Evolutionary conservation across 2,113 vertebrate genomes (phyloP), one percentile per base, ranked within the genome.

Genomic region (Sigmodon hispidus): DNA sequence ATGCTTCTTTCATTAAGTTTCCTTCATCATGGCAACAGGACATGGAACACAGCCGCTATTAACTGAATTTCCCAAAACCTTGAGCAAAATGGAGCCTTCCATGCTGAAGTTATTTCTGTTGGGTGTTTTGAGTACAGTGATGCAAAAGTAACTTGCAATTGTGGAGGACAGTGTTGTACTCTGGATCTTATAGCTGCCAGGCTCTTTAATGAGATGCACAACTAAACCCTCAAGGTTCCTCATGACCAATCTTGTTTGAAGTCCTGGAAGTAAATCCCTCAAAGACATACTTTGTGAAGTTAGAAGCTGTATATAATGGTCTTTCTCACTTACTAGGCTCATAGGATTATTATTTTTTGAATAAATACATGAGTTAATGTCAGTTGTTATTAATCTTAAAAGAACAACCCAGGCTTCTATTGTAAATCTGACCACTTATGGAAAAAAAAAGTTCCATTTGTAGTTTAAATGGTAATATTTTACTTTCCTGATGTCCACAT

Each of bases 401-500:
- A 50, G 85, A 86, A 81, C 34, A 92, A 70, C 3, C 34, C 21
- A 48, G 55, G 15, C 75, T 92, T 76, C 75, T 67, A 85, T 77
- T 77, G 87, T 59, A 95, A 70, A 90, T 92, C 91, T 36, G 75
- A 75, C 93, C 81, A 70, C 48, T 90, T 93, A 40, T 21, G 13
- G 69, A 52, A 48, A 95, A 73, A 96, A 90, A 69, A 76, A 65
- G 29, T 72, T 87, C 55, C 43, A 92, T 95, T 90, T 95, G 95
- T 90, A 76, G 6, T 93, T 92, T 97, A 93, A 95, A 94, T 94
- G 90, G 81, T 96, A 97, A 92, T 87, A 95, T 93, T 96, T 96
- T 87, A 90, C 48, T 87, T 93, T 96, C 52, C 59, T 70, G 88
- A n/a, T 92, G 70, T 75, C 75, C 36, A 36, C 87, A 48, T 77